Percentiles rank a stretch among this genome's conserved stretches.
phyloP scores from a whole-genome alignment of 2,797 vertebrate species.

The Spondyliosoma cantharus region DNA sequence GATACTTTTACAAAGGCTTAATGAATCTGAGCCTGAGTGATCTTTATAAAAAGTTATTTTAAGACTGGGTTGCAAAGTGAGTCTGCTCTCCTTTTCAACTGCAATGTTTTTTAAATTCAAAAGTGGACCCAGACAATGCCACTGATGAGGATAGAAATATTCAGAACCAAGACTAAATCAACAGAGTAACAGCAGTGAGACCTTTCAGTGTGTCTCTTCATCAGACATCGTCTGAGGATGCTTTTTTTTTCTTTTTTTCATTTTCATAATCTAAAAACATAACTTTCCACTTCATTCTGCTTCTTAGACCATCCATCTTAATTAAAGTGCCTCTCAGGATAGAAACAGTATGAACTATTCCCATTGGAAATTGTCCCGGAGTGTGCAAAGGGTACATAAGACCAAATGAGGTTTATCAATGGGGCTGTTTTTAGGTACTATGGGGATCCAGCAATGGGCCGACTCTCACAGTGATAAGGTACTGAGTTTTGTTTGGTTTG shows the following conservation, averaged over 20 bases:
- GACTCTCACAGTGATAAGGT: conserved; percentile 74
- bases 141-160: not conserved
- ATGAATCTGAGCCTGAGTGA: not conserved
- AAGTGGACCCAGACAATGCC: not conserved
- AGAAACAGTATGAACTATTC: conserved; percentile 41
- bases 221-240: not conserved
- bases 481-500: not conserved
- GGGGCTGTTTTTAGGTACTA: conserved; percentile 63
- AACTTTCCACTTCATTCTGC: conserved; percentile 39
- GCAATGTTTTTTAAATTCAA: not conserved
- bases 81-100: not conserved
- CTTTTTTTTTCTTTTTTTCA: not conserved
- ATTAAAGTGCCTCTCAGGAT: conserved; percentile 25
- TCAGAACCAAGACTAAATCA: conserved; percentile 11
- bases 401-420: conserved; percentile 45
- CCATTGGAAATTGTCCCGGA: conserved; percentile 44
- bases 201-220: not conserved
- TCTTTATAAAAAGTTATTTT: not conserved
- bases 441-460: conserved; percentile 29
- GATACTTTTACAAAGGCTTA: not conserved
- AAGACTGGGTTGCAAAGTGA: not conserved
- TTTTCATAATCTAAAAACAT: conserved; percentile 7
- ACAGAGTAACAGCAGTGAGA: not conserved
- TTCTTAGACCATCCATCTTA: conserved; percentile 43
- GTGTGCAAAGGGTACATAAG: conserved; percentile 8